Conservation (phyloP, 2,888 invertebrate genomes). For the Tipula helvola region DNA sequence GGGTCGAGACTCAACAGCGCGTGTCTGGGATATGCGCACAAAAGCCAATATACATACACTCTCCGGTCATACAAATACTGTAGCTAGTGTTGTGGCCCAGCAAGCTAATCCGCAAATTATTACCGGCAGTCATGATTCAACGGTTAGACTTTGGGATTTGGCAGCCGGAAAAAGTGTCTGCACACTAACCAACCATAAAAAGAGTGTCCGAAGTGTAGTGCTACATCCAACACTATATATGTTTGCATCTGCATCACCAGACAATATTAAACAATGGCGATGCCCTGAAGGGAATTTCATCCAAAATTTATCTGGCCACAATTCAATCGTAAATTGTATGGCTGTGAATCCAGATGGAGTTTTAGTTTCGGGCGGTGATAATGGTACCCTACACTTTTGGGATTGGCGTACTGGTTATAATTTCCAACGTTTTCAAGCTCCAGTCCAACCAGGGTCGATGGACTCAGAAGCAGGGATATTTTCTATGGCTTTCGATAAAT, state of each 20-base stretch:
- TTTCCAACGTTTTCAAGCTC: slow-evolving; percentile 76
- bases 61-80: slow-evolving; percentile 92
- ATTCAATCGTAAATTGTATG: slow-evolving; percentile 93
- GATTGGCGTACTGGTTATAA: slow-evolving; percentile 99
- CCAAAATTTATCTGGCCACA: slow-evolving; percentile 93
- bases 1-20: slow-evolving; percentile 89
- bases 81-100: slow-evolving; percentile 89
- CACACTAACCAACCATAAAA: slow-evolving; percentile 97
- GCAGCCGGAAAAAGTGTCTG: slow-evolving; percentile 89
- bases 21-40: slow-evolving; percentile 98
- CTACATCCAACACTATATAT: slow-evolving; percentile 73
- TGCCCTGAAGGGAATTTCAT: slow-evolving; percentile 96
- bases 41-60: slow-evolving; percentile 97
- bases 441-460: slow-evolving; percentile 97
- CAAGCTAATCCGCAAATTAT: slow-evolving; percentile 88
- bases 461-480: slow-evolving; percentile 98
- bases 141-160: slow-evolving; percentile 94
- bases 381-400: slow-evolving; percentile 95
- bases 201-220: slow-evolving; percentile 71
- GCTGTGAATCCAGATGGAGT: slow-evolving; percentile 92
- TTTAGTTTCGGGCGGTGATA: slow-evolving; percentile 94
- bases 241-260: slow-evolving; percentile 96
- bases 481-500: slow-evolving; percentile 87
- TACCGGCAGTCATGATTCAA: slow-evolving; percentile 92
- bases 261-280: slow-evolving; percentile 99